Conservation (phyloP, 2,888 invertebrate genomes). For the Xylota segnis region DNA sequence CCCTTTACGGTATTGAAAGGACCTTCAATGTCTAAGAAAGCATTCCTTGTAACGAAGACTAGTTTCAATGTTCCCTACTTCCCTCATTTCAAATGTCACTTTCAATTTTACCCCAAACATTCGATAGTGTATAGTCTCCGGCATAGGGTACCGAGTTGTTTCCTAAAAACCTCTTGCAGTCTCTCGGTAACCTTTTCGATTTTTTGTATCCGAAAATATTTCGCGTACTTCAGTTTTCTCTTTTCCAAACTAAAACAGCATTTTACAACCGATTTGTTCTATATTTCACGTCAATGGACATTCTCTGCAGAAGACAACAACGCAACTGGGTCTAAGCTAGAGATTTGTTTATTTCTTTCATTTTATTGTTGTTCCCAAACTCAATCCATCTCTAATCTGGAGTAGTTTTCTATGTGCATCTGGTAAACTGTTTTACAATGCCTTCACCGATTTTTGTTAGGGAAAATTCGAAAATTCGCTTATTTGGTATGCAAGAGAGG, state of each 20-base stretch:
- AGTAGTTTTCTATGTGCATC: constrained; percentile 36
- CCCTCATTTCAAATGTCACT: no score
- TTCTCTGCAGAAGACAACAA: background rate
- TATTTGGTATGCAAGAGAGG: constrained; percentile 70
- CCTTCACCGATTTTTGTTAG: constrained; percentile 25
- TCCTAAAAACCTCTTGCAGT: no score
- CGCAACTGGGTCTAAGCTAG: constrained; percentile 41
- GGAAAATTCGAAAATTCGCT: constrained; percentile 56
- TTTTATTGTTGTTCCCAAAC: constrained; percentile 62
- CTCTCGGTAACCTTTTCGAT: no score
- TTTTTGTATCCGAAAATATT: background rate
- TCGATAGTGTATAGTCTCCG: no score
- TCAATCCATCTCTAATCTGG: constrained; percentile 69
- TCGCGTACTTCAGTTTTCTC: background rate
- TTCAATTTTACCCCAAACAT: no score
- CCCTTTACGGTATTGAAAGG: no score
- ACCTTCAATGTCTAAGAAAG: no score
- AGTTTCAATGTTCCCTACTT: no score
- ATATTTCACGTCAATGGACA: constrained; percentile 19
- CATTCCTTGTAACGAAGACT: no score
- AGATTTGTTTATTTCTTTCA: constrained; percentile 15
- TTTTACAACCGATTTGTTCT: constrained; percentile 34
- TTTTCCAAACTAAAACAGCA: background rate
- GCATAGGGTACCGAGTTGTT: no score
- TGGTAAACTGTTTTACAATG: constrained; percentile 55